A percentile compares a stretch with the other conserved stretches of the same genome.
Conservation (phyloP, 2,888 invertebrate species). For the Theretra japonica region DNA sequence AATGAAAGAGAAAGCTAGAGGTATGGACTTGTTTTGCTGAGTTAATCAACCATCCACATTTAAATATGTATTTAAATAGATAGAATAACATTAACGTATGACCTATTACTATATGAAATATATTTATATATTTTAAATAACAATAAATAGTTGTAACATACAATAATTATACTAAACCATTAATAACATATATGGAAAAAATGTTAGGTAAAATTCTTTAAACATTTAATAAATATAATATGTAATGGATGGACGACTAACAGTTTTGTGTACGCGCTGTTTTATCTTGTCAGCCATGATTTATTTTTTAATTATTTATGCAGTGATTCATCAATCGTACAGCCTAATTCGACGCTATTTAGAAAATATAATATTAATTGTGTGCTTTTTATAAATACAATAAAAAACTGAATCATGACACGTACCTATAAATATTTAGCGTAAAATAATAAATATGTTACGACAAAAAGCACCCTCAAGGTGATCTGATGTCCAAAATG, state of each 20-base stretch:
- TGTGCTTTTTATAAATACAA: neutral
- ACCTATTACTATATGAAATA: neutral
- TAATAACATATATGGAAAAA: no score
- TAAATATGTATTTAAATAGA: no score
- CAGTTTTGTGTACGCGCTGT: neutral
- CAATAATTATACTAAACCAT: no score
- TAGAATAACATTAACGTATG: neutral
- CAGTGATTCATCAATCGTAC: neutral
- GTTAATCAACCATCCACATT: constrained; percentile 17
- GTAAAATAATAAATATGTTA: neutral
- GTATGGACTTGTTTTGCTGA: neutral
- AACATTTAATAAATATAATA: neutral
- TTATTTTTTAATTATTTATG: neutral
- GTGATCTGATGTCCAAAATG: constrained; percentile 30
- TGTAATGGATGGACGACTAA: constrained; percentile 12
- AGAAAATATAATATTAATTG: neutral
- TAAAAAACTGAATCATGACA: neutral
- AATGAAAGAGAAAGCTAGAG: constrained; percentile 20
- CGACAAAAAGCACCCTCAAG: neutral
- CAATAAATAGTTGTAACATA: neutral
- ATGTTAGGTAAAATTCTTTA: neutral
- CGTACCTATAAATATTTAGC: neutral
- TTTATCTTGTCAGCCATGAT: neutral
- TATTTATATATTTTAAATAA: neutral
- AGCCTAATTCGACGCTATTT: neutral